Base-by-base conservation (phyloP, 1,140 invertebrate species). In the Trinorchestia longiramus region DNA sequence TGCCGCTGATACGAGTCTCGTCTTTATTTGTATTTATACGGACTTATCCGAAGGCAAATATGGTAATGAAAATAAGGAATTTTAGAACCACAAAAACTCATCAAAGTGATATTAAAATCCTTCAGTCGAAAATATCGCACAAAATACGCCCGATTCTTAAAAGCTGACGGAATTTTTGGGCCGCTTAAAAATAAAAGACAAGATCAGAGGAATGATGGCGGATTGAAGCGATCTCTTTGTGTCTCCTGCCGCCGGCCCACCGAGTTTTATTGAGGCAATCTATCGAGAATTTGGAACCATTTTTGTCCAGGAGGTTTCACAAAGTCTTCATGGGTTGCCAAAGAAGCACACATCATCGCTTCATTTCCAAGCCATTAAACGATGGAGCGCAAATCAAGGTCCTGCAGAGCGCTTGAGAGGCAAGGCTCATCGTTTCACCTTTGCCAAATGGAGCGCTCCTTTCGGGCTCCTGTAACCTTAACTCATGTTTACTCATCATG, bases 321-420 rank as follows among this genome's bases (percentile, higher is more conserved):
- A 47, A 94, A 94, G 92, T 94, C 92, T 43, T 94, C 92, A 94
- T 94, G 44, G 44, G 43, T 94, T 94, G 41, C 44, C 43, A 17
- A 45, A 94, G 92, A 45, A 17, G 43, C 44, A 47, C 92, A 94
- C 40, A 94, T 47, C 43, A 47, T 47, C 92, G 92, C 92, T 47
- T 94, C 92, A 94, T 94, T 94, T 94, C 92, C 92, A 44, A 94
- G 44, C 92, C 44, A 94, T 94, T 94, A 94, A 47, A 77, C 62
- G 62, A 15, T 19, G 1, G 62, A 53, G 62, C 11, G 28, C 62
- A 77, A 77, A 77, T 77, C 15, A 19, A 77, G 62, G 19, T 8
- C 6, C 47, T 6, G 6, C 47, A 53, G 47, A 8, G 62, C 8
- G 28, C 15, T 77, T 11, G 28, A 1, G 11, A 19, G 62, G 62